Conservation (phyloP, 2,113 vertebrate species). For the Anguilla rostrata region DNA sequence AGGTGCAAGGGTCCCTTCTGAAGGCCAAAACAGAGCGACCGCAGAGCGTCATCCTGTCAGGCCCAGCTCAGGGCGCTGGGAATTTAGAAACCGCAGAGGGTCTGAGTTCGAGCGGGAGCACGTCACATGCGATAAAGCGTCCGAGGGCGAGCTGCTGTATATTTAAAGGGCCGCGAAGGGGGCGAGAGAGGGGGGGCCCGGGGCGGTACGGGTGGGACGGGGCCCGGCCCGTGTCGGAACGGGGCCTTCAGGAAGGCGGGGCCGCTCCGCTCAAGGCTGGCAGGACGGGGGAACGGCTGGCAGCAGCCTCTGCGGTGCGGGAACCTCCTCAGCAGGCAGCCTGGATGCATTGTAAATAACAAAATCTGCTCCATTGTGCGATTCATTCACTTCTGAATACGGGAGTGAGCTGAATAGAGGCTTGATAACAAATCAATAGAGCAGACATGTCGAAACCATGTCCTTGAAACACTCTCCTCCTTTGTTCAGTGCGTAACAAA, state of each 20-base stretch:
- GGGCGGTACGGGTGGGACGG: background rate
- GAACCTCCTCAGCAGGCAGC: slow-evolving; percentile 46
- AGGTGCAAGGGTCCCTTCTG: background rate
- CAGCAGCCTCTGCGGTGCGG: slow-evolving; percentile 35
- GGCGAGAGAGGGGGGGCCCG: background rate
- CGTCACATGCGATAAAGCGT: slow-evolving; percentile 63
- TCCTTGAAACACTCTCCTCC: slow-evolving; percentile 61
- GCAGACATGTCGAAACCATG: slow-evolving; percentile 61
- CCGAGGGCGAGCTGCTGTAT: slow-evolving; percentile 58
- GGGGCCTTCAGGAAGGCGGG: background rate
- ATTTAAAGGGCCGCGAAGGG: slow-evolving; percentile 61
- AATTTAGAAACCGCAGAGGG: slow-evolving; percentile 33
- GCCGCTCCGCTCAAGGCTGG: slow-evolving; percentile 18
- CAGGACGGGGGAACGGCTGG: slow-evolving; percentile 18
- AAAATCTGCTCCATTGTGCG: slow-evolving; percentile 68
- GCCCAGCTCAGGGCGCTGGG: background rate
- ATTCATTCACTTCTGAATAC: slow-evolving; percentile 47
- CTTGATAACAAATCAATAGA: slow-evolving; percentile 72
- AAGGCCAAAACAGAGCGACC: background rate
- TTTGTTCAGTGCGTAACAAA: slow-evolving; percentile 64
- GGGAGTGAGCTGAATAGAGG: slow-evolving; percentile 60
- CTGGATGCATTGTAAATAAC: slow-evolving; percentile 57
- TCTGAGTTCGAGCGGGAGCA: slow-evolving; percentile 44
- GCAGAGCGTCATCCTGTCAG: background rate
- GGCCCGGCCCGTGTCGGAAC: background rate